Percentiles rank a stretch among this genome's conserved stretches.
These are phyloP conservation scores for Acleris sparsana DNA, from an alignment of 2,888 invertebrate genomes.

Conservation along the genomic window DNA sequence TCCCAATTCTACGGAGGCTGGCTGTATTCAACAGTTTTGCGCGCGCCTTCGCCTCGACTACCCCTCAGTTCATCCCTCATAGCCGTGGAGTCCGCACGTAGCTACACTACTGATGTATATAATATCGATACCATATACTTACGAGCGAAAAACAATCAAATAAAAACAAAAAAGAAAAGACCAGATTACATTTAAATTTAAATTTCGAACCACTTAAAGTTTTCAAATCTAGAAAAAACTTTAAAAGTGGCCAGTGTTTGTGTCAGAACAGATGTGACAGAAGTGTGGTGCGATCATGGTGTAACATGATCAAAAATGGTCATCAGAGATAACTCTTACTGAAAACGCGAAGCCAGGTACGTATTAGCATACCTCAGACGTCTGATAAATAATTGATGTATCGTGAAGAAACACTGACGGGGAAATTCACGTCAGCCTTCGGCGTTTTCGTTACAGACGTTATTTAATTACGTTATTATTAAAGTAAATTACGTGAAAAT, in stretches of 20 bases:
- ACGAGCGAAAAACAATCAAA: constrained; percentile 7
- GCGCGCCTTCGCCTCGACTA: constrained; percentile 63
- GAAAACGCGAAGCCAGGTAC: constrained; percentile 29
- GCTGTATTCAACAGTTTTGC: constrained; percentile 75
- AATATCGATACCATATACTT: constrained; percentile 27
- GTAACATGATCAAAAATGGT: constrained; percentile 27
- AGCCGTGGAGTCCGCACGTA: constrained; percentile 56
- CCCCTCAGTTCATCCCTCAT: constrained; percentile 55
- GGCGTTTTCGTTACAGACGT: neutral
- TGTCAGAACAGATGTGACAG: constrained; percentile 27
- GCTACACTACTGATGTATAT: constrained; percentile 37
- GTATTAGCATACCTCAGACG: constrained; percentile 2
- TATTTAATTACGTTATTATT: constrained; percentile 2
- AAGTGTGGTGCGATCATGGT: constrained; percentile 12
- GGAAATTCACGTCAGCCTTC: neutral
- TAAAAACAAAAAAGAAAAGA: constrained; percentile 3
- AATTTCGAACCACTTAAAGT: neutral
- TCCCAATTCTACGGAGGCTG: constrained; percentile 48
- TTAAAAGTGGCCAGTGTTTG: constrained; percentile 26
- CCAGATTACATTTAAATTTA: neutral
- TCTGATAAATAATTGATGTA: no score
- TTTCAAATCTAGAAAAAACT: neutral
- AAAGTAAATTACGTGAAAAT: neutral
- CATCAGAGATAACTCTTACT: constrained; percentile 18
- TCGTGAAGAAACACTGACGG: neutral